Base-by-base conservation (phyloP, 2,888 invertebrate species). In the Drosophila histrio region DNA sequence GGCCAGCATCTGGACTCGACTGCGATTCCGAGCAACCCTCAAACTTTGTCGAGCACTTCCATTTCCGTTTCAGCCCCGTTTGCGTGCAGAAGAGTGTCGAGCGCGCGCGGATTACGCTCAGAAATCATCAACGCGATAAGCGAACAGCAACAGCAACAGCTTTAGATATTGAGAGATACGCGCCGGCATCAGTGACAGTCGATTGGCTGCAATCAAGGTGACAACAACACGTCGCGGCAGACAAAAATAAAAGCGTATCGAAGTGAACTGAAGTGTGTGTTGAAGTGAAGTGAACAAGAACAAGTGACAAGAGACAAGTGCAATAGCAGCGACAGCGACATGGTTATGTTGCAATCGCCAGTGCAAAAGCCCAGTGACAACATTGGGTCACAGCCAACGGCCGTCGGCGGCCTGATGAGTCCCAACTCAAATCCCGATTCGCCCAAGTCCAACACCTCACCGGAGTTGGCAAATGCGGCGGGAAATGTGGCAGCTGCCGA, bases 271-370 rank as follows among this genome's bases (percentile, higher is more conserved):
- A 63, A 63, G 47, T 59, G 56, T 53, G 59, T 44, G 17, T 34
- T 15, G 28, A 19, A 60, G 39, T 34, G 36, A 62, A 26, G 7
- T 19, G 11, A 39, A 54, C 26, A 13, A 28, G 44, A 17, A 34
- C 19, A 9, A 21, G 64, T 49, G 54, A 26, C 22, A 24, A 56
- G 28, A 53, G 43, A 50, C 53, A 47, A 61, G 50, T 64, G 54
- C 36, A 38, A 28, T 9, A 9, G 17, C 15, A 44, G 22, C 22
- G 28, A 49, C 24, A 61, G 54, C 67, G 54, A 77, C 58, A 92
- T 92, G 92, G 92, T 92, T 89, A 92, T 92, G 92, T 84, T 92
- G 84, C 92, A 91, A 74, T 90, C 92, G 71, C 90, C 89, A 52
- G 86, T 71, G 77, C 89, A 72, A 86, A 89, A 85, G 65, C 72